Evolutionary conservation across 2,113 vertebrate species (phyloP).

Genomic region (Pluvialis apricaria): DNA sequence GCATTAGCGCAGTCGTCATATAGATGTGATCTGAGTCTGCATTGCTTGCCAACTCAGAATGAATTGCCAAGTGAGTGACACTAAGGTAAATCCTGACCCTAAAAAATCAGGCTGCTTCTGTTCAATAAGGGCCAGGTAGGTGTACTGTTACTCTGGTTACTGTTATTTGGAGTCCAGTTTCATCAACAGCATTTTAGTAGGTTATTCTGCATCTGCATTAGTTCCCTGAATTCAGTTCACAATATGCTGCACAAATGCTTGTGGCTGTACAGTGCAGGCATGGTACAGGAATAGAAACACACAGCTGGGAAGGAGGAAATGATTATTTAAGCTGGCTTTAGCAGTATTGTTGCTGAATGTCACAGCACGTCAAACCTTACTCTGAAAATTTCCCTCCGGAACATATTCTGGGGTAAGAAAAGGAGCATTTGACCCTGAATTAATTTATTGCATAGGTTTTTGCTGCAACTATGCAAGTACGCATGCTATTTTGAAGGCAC

Average conservation of each 20-base stretch:
- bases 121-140: not conserved
- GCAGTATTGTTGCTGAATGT: not conserved
- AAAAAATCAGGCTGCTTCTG: not conserved
- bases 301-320: slow-evolving; percentile 46
- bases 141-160: not conserved
- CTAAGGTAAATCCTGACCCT: not conserved
- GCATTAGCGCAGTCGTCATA: rapidly evolving
- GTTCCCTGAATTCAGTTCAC: not conserved
- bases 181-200: not conserved
- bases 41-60: not conserved
- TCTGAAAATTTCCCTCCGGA: not conserved
- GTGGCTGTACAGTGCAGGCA: not conserved
- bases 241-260: not conserved
- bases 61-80: not conserved
- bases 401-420: not conserved
- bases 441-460: not conserved
- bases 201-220: not conserved
- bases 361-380: not conserved
- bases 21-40: not conserved
- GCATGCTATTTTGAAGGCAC: not conserved
- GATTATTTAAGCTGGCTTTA: slow-evolving; percentile 22
- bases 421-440: not conserved
- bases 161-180: not conserved
- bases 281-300: slow-evolving; percentile 49
- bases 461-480: not conserved